Base-by-base conservation (phyloP, 2,888 invertebrate species). In the Drosophila atroscutellata region DNA sequence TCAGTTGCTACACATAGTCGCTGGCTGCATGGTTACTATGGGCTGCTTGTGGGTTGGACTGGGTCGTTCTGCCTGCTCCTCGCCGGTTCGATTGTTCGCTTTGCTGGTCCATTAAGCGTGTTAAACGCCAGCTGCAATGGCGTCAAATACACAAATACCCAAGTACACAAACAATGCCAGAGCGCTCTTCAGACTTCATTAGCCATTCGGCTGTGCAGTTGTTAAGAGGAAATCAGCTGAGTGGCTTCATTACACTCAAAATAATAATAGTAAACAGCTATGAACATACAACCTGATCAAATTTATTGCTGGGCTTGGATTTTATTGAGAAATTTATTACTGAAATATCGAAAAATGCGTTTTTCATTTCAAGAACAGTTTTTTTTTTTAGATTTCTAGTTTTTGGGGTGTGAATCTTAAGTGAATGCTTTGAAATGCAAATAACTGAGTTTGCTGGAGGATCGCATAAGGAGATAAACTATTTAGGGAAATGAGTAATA, bases 21-120 rank as follows among this genome's bases (percentile, higher is more conserved):
- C 37, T 26, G 37, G 11, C 5, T 37, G 37, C 18, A 36, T 57
- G 56, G 60, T 57, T 50, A 49, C 55, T 34, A 61, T 60, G 61
- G 47, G 56, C 69, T 54, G 66, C 61, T 34, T 77, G 70, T 78
- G 76, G 86, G 86, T 50, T 59, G 61, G 8, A 15, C 13, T 62
- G 58, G 60, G 60, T 62, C 70, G 73, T 3, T 20, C 52, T 66
- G 47, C 57, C 62, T 65, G 69, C 60, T 62, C 60, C 28, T 66
- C 13, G 32, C 3, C 34, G 26, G 58, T 56, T 72, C 76, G 58
- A 51, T 71, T 63, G 63, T 76, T 72, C 72, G 76, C 39, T 63
- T 72, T 55, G 69, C 62, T 79, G 81, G 70, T 69, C 69, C 73
- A 86, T 80, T 81, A 84, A 70, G 62, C 75, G 68, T 65, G 77